Percentiles rank a stretch among this genome's conserved stretches.
Evolutionary conservation across 1,140 invertebrate species (phyloP).

Genomic region (Lasioglossum albipes): DNA sequence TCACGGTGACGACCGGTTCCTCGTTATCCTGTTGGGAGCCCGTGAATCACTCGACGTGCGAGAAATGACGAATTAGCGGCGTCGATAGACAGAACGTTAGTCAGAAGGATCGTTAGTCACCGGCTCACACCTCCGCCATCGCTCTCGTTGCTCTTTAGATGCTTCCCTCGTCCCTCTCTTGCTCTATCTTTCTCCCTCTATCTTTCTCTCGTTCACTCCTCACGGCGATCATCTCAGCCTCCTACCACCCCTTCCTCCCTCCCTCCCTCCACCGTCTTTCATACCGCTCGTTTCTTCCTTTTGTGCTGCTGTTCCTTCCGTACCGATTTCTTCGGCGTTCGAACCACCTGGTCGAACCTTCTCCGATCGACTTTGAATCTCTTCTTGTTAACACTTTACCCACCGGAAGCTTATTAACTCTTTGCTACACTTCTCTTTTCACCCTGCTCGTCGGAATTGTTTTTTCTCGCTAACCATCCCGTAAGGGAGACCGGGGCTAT

Average conservation of each 20-base stretch:
- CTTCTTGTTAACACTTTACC: not conserved
- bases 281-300: no score
- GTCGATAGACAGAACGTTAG: constrained; percentile 69
- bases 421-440: no score
- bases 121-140: constrained; percentile 9
- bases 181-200: no score
- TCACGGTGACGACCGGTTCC: constrained; percentile 66
- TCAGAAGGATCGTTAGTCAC: constrained; percentile 67
- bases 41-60: constrained; percentile 71
- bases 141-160: constrained; percentile 24
- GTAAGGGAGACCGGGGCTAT: no score
- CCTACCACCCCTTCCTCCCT: no score
- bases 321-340: not conserved
- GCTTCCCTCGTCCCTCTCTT: constrained; percentile 35
- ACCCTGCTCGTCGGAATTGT: no score
- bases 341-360: not conserved
- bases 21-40: constrained; percentile 67
- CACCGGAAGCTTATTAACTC: no score
- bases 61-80: constrained; percentile 67
- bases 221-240: no score
- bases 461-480: no score
- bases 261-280: no score
- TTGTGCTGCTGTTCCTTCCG: no score
- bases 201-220: no score
- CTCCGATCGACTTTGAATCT: not conserved